Evolutionary conservation across 2,888 invertebrate genomes (phyloP).

Genomic region (Rhingia rostrata): DNA sequence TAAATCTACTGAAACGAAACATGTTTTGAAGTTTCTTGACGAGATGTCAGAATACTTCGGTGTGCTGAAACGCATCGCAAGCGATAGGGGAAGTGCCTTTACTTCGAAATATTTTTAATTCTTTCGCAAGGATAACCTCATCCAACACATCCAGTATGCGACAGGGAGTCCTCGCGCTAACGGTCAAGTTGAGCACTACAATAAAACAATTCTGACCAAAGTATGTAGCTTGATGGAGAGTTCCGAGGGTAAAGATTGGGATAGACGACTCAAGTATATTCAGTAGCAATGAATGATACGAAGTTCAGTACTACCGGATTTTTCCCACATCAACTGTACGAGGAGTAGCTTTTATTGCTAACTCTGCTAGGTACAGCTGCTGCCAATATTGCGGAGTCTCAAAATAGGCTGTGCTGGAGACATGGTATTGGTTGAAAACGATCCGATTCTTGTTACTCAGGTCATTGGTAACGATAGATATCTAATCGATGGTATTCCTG

Average conservation of each 20-base stretch:
- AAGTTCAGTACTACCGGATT: slow-evolving; percentile 10
- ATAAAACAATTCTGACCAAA: neutral
- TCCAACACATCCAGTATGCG: neutral
- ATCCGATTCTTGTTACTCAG: slow-evolving; percentile 54
- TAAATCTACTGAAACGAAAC: slow-evolving; percentile 2
- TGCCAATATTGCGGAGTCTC: neutral
- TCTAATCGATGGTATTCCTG: slow-evolving; percentile 22
- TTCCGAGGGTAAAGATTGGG: slow-evolving; percentile 31
- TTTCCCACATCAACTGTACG: slow-evolving; percentile 1
- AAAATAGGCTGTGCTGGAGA: too few species aligned
- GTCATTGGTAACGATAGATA: slow-evolving; percentile 11
- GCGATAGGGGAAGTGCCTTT: slow-evolving; percentile 25
- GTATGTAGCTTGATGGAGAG: slow-evolving; percentile 3
- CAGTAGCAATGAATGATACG: slow-evolving; percentile 35
- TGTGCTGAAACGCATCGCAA: slow-evolving; percentile 17
- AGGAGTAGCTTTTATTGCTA: neutral
- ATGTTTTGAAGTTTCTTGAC: slow-evolving; percentile 6
- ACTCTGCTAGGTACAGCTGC: too few species aligned
- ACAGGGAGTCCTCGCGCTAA: slow-evolving; percentile 20
- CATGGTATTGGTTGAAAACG: neutral
- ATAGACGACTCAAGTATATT: slow-evolving; percentile 12
- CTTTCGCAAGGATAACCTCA: too few species aligned
- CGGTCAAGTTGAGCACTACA: slow-evolving; percentile 18
- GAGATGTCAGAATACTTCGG: slow-evolving; percentile 10
- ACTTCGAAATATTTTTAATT: neutral